These are phyloP conservation scores for Pteropus alecto DNA, from an alignment of 2,113 vertebrate species.

Conservation along the genomic window DNA sequence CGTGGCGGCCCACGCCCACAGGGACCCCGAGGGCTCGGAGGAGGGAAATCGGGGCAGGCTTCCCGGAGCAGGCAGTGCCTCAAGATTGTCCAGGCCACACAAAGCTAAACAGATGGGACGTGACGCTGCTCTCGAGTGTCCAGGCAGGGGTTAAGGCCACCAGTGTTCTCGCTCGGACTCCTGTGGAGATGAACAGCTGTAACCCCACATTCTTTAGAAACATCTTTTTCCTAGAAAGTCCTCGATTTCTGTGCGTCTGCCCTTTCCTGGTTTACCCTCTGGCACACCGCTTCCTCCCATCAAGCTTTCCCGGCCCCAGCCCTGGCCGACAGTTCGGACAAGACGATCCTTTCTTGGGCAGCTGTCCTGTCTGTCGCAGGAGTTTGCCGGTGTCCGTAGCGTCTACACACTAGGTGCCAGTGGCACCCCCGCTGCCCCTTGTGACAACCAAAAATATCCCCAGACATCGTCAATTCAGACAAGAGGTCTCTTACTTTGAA, in stretches of 20 bases:
- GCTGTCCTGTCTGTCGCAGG: not conserved
- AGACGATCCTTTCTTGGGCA: accelerated
- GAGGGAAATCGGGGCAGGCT: not conserved
- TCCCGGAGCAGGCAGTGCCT: not conserved
- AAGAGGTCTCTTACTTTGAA: not conserved
- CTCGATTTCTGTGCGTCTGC: not conserved
- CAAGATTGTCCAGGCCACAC: not conserved
- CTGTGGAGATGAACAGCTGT: too few relatives aligned
- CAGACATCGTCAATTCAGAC: not conserved
- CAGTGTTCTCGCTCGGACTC: not conserved
- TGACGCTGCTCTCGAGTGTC: too few relatives aligned
- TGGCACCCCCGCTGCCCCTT: not conserved
- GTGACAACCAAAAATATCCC: not conserved
- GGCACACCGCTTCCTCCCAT: accelerated
- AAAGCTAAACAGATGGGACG: not conserved
- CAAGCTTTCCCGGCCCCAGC: accelerated
- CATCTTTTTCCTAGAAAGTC: not conserved
- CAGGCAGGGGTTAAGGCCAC: not conserved
- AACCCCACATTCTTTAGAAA: not conserved
- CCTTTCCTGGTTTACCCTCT: not conserved
- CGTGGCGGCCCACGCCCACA: too few relatives aligned
- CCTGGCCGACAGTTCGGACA: accelerated
- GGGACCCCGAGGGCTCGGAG: not conserved
- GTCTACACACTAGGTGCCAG: not conserved
- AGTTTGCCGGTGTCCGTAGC: too few relatives aligned